Conservation (phyloP, 1,140 invertebrate species). For the Physella acuta region DNA sequence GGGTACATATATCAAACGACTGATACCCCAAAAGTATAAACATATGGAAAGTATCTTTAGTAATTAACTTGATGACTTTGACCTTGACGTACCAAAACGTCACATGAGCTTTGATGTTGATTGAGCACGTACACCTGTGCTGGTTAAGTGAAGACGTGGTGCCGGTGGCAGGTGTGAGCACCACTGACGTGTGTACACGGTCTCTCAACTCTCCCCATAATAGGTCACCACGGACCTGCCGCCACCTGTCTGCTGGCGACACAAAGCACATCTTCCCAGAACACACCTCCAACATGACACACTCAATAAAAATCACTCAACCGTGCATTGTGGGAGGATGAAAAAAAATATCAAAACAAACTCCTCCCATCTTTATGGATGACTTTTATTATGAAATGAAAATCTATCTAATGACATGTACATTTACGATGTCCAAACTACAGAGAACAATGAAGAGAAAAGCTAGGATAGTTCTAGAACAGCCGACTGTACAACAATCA, state of each 20-base stretch:
- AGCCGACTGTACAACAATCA: background rate
- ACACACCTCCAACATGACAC: background rate
- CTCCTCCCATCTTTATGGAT: background rate
- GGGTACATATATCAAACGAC: too few relatives aligned
- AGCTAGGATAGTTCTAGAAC: background rate
- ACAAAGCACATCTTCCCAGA: background rate
- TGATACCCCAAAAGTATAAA: too few relatives aligned
- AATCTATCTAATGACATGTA: conserved; percentile 6
- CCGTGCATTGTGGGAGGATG: background rate
- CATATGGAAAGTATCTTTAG: too few relatives aligned
- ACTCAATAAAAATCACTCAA: background rate
- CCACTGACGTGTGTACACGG: too few relatives aligned
- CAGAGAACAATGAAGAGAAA: background rate
- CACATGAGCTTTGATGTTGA: too few relatives aligned
- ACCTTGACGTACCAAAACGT: too few relatives aligned
- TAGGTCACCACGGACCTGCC: background rate
- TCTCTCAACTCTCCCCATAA: too few relatives aligned
- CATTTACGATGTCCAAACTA: conserved; percentile 1
- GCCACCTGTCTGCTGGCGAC: background rate
- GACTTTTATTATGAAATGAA: background rate
- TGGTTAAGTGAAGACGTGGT: too few relatives aligned
- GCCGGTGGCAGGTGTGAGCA: too few relatives aligned
- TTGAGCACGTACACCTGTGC: too few relatives aligned
- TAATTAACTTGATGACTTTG: too few relatives aligned
- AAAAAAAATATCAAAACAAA: background rate